Base-by-base conservation (phyloP, 2,113 vertebrate genomes). In the Pterophyllum scalare region DNA sequence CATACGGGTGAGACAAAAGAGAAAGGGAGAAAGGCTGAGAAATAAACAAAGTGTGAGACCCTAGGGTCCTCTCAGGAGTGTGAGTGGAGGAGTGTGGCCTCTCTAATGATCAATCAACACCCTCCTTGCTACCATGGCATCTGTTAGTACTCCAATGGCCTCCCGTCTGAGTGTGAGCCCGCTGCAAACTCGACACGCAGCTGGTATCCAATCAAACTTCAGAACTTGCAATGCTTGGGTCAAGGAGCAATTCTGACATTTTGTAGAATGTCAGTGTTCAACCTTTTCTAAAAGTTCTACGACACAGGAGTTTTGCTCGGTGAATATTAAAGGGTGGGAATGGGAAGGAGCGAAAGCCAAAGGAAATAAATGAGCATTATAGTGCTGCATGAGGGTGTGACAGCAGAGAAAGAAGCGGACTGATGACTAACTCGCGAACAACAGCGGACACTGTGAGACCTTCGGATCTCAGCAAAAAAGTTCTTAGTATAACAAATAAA, bases 41-140 rank as follows among this genome's bases (percentile, higher is more conserved):
- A 83, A 86, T 83, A 92, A 91, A 91, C 87, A 90, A 87, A 87
- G 89, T 94, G 92, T 91, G 87, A 94, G 88, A 86, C 92, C 87
- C 89, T 58, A 61, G 81, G 89, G 90, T 92, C 89, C 80, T 92
- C 86, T 85, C 75, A 86, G 89, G 82, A 93, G 91, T 84, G 92
- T 28, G 85, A 90, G 88, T 86, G 80, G 88, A 91, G 88, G 88
- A 94, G 92, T 88, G 87, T 90, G 92, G 92, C 91, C 92, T 90
- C 93, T 95, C 93, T 95, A 95, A 95, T 93, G 93, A 93, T 94
- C 95, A 96, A 96, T 96, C 95, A 96, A 94, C 95, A 95, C 95
- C 93, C 87, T 94, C 81, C 88, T 92, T 72, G 84, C 92, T 93
- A 91, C 94, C 88, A 86, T 91, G 83, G 92, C 93, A 95, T 95